Conservation (phyloP, 2,888 invertebrate species). For the Cataglyphis livida region DNA sequence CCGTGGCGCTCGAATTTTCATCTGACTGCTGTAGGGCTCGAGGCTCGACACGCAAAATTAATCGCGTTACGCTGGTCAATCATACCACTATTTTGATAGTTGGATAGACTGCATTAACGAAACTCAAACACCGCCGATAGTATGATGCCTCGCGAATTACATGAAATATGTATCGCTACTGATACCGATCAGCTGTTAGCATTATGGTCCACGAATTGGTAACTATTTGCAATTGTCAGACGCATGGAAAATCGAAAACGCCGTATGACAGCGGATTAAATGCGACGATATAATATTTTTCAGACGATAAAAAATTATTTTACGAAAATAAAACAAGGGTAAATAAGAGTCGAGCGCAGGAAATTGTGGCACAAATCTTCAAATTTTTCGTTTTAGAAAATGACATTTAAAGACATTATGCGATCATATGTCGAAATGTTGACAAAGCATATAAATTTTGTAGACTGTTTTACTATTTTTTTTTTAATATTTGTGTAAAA, state of each 20-base stretch:
- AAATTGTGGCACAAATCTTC: too few species aligned
- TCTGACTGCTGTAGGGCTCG: slow-evolving; percentile 22
- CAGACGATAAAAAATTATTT: too few species aligned
- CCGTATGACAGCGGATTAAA: slow-evolving; percentile 11
- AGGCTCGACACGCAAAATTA: slow-evolving; percentile 61
- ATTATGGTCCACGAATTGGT: neutral
- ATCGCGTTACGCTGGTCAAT: slow-evolving; percentile 61
- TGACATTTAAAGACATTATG: too few species aligned
- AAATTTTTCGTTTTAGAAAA: too few species aligned
- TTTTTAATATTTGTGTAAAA: too few species aligned
- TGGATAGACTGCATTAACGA: slow-evolving; percentile 57
- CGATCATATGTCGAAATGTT: too few species aligned
- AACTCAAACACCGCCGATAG: slow-evolving; percentile 41
- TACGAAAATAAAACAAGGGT: too few species aligned
- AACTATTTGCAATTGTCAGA: neutral
- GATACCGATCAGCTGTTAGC: neutral
- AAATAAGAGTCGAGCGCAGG: too few species aligned
- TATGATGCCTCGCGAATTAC: slow-evolving; percentile 53
- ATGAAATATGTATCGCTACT: neutral
- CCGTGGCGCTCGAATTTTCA: slow-evolving; percentile 65
- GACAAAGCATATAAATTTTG: too few species aligned
- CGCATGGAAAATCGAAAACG: neutral
- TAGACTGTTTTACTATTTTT: too few species aligned
- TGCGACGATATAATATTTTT: slow-evolving; percentile 4
- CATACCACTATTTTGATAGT: slow-evolving; percentile 63